A percentile compares a stretch with the other conserved stretches of the same genome.
Evolutionary conservation across 1,140 invertebrate species (phyloP).

Genomic region (Teleogryllus occipitalis): DNA sequence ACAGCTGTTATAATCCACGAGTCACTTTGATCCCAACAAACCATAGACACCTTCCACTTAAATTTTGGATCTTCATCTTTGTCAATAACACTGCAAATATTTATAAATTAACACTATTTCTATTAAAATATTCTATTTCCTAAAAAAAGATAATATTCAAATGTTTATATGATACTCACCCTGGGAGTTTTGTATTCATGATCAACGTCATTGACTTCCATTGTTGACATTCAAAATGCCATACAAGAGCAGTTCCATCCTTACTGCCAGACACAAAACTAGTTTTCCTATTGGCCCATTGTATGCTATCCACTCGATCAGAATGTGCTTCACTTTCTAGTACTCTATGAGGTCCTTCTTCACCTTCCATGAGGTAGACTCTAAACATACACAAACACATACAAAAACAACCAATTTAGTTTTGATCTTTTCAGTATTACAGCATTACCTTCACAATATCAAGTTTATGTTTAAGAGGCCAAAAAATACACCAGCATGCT

Average conservation of each 20-base stretch:
- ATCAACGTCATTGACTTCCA: constrained; percentile 73
- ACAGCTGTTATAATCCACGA: constrained; percentile 82
- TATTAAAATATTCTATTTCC: neutral
- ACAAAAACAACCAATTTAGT: neutral
- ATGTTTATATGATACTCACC: constrained; percentile 37
- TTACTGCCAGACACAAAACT: constrained; percentile 91
- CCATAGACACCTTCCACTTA: constrained; percentile 87
- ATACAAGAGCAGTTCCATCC: constrained; percentile 91
- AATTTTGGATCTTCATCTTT: constrained; percentile 50
- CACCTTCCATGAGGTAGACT: constrained; percentile 74
- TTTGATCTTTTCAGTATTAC: too few species aligned
- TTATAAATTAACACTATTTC: constrained; percentile 11
- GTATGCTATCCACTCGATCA: constrained; percentile 92
- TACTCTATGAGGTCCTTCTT: constrained; percentile 61
- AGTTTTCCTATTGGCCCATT: constrained; percentile 81
- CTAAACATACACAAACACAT: constrained; percentile 21
- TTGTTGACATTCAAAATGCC: constrained; percentile 82
- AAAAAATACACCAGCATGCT: too few species aligned
- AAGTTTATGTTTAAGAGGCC: too few species aligned
- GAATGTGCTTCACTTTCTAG: constrained; percentile 81
- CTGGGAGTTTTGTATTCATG: constrained; percentile 59
- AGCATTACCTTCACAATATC: too few species aligned
- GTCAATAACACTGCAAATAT: constrained; percentile 40
- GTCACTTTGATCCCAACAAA: constrained; percentile 88
- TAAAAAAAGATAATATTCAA: neutral